A percentile compares a stretch with the other conserved stretches of the same genome.
phyloP scores from a whole-genome alignment of 1,140 invertebrate genomes.

The Propsilocerus akamusi region DNA sequence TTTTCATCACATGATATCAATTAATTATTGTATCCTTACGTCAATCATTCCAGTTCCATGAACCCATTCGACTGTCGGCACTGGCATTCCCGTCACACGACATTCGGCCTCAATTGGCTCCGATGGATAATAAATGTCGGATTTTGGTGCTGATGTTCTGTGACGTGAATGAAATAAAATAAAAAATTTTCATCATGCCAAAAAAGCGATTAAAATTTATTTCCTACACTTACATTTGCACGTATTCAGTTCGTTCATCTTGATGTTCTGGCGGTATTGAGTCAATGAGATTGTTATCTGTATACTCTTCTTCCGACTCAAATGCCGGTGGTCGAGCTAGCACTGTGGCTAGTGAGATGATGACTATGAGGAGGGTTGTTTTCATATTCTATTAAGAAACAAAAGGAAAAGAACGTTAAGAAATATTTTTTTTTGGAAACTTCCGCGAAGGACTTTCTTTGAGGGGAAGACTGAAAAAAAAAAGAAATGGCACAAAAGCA shows the following conservation, averaged over 20 bases:
- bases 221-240: not conserved
- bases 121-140: not conserved
- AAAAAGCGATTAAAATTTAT: not conserved
- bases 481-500: no score
- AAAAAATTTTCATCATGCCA: no score
- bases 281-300: not conserved
- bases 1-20: not conserved
- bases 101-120: constrained; percentile 39
- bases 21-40: constrained; percentile 23
- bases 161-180: not conserved
- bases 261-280: not conserved
- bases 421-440: no score
- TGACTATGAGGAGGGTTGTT: not conserved
- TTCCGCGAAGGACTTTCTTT: no score
- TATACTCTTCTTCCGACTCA: not conserved
- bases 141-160: not conserved
- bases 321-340: not conserved
- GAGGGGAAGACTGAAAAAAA: not conserved
- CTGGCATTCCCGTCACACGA: constrained; percentile 43
- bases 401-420: not conserved
- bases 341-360: not conserved
- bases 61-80: constrained; percentile 48
- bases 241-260: not conserved
- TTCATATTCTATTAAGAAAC: not conserved
- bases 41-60: constrained; percentile 35